A percentile compares a stretch with the other conserved stretches of the same genome.
Evolutionary conservation across 2,113 vertebrate species (phyloP).

Genomic region (Megalops atlanticus): DNA sequence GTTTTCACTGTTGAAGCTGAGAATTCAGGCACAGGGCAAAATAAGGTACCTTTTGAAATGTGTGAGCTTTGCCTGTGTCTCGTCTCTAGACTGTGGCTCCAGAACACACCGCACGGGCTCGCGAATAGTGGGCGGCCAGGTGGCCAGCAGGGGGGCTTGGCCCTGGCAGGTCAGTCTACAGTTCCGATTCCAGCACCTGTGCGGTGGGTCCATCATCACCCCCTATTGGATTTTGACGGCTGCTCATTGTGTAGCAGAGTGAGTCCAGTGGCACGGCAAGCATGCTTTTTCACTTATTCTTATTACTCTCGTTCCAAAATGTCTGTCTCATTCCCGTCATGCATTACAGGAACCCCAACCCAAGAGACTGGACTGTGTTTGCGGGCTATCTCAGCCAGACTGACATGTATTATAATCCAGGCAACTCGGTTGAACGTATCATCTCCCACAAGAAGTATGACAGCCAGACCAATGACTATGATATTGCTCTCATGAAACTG

Average conservation of each 20-base stretch:
- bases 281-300: too few species aligned
- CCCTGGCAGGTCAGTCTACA: constrained; percentile 95
- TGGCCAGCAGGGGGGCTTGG: constrained; percentile 73
- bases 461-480: constrained; percentile 37
- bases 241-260: constrained; percentile 86
- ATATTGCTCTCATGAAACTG: constrained; percentile 70
- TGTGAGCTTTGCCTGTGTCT: background rate
- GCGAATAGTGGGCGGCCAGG: constrained; percentile 84
- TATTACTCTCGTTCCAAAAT: too few species aligned
- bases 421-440: constrained; percentile 44
- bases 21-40: background rate
- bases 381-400: constrained; percentile 44
- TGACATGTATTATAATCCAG: fast-evolving
- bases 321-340: background rate
- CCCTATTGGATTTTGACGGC: constrained; percentile 84
- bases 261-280: constrained; percentile 47
- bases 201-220: constrained; percentile 86
- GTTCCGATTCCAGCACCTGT: constrained; percentile 68
- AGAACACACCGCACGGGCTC: constrained; percentile 47
- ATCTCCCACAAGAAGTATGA: constrained; percentile 56
- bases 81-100: constrained; percentile 72
- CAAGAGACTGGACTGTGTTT: constrained; percentile 44
- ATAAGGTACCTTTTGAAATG: background rate
- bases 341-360: constrained; percentile 16
- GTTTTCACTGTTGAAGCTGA: too few species aligned